Evolutionary conservation across 2,797 vertebrate species (phyloP), one percentile per base, ranked within the genome.

Genomic region (Micropoecilia bifurca): DNA sequence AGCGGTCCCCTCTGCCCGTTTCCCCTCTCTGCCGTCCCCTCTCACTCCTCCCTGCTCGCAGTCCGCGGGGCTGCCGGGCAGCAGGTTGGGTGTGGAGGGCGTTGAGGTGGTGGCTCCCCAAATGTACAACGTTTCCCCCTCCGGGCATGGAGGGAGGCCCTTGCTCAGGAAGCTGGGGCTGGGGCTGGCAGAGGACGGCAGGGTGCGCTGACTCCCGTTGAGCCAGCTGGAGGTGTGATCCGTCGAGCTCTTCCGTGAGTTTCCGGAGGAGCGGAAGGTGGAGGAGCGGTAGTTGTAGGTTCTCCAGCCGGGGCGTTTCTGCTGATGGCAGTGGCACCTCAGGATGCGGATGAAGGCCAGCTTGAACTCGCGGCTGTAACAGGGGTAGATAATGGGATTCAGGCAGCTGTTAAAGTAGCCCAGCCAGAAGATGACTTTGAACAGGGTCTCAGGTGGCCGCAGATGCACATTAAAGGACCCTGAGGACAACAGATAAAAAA

Each of bases 371-470:
- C 98, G 97, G 94, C 97, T 99, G 93, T 98, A 98, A 94, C 97
- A 99, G 63, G 98, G 98, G 92, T 99, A 99, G 94, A 99, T 99
- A 94, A 99, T 97, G 85, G 98, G 98, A 91, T 99, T 99, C 91
- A 99, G 93, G 93, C 98, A 99, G 94, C 98, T 99, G 96, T 99
- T 99, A 94, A 99, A 99, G 93, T 99, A 99, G 79, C 98, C 98
- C 71, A 99, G 95, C 98, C 98, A 99, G 95, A 99, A 99, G 90
- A 99, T 97, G 74, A 99, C 97, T 90, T 97, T 98, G 94, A 98
- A 98, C 90, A 99, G 94, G 1, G 94, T 87, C 33, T 98, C 96
- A 5, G 98, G 97, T 6, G 97, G 96, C 50, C 97, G 97, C 93
- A 99, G 92, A 85, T 95, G 91, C 1, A 94, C 95, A 91, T 98